Base-by-base conservation (phyloP, 2,113 vertebrate species). In the Misgurnus mizolepis region DNA sequence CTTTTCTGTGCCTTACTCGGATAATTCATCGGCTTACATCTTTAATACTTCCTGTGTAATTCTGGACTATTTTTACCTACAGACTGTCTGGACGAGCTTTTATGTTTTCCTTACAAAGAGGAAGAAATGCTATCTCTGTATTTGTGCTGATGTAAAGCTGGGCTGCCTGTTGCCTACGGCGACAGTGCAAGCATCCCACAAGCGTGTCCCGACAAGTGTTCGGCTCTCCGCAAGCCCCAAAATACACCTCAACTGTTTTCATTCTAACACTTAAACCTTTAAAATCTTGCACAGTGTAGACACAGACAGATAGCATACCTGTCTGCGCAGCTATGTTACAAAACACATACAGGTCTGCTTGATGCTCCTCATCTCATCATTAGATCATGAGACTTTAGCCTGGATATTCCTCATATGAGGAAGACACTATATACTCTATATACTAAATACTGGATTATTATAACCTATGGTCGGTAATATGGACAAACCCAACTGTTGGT, bases 131-230 rank as follows among this genome's bases (percentile, higher is more conserved):
- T 84, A 70, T 79, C 85, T 80, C 84, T 88, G 89, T 89, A 75
- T 76, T 50, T 15, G 70, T 81, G 80, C 70, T 47, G 87, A 86
- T 83, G 78, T 87, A 87, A 89, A 91, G 88, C 85, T 72, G 85
- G 80, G 82, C 86, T 85, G 85, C 82, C 71, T 83, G 85, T 88
- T 77, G 86, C 85, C 76, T 82, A 85, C 47, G 86, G 88, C 85
- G 83, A 85, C 86, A 34, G 82, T 80, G 58, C 45, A 64, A 22
- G 83, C 70, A 81, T 91, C 90, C 86, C 78, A 22, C 69, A 75
- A 5, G 67, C 90, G 78, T 92, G 90, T 88, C 89, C 87, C 83
- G 84, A 89, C 91, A 90, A 4, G 91, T 80, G 66, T 55, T 49
- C 79, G 65, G 72, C 67, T 82, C 82, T 53, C 71, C 18, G 69